Percentiles rank a stretch among this genome's conserved stretches.
These are phyloP conservation scores for Eriocheir sinensis DNA, from an alignment of 1,140 invertebrate species.

Conservation along the genomic window DNA sequence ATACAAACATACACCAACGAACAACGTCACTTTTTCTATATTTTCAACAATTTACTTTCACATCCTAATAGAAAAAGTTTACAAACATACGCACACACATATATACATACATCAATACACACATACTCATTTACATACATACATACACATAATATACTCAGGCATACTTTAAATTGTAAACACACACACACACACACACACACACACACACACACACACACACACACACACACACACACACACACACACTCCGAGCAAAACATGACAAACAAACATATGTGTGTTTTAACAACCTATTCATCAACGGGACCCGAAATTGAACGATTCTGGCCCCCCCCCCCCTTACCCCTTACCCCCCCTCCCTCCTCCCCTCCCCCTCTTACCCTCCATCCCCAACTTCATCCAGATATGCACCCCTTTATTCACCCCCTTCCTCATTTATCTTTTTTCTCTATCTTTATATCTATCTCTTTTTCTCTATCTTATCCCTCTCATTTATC, in stretches of 20 bases:
- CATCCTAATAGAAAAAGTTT: background rate
- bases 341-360: too few relatives aligned
- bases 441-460: background rate
- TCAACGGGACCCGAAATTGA: too few relatives aligned
- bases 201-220: constrained; percentile 23
- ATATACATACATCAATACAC: background rate
- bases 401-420: background rate
- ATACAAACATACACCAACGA: background rate
- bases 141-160: too few relatives aligned
- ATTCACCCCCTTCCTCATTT: background rate
- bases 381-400: background rate
- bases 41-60: background rate
- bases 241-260: too few relatives aligned
- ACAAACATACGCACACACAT: background rate
- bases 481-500: background rate
- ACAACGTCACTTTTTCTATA: background rate
- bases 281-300: too few relatives aligned
- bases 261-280: background rate
- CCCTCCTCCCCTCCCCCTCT: too few relatives aligned
- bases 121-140: too few relatives aligned
- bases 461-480: constrained; percentile 2
- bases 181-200: too few relatives aligned
- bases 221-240: background rate
- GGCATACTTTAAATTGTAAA: too few relatives aligned
- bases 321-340: too few relatives aligned